phyloP scores from a whole-genome alignment of 2,888 invertebrate genomes.

The Pandemis cinnamomeana region DNA sequence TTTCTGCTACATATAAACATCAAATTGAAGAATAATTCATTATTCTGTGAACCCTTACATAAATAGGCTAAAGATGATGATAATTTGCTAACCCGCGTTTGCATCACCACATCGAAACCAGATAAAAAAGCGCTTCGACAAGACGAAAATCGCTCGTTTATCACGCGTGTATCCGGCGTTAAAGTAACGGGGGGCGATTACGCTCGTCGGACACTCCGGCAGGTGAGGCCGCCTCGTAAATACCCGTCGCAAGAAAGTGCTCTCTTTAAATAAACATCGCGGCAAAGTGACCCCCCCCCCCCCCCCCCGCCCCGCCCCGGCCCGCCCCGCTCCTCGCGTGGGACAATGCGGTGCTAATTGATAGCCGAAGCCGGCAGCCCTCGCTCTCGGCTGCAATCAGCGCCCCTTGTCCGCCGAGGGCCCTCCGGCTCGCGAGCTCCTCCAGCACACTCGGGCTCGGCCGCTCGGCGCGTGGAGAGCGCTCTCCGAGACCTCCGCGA shows the following conservation, averaged over 20 bases:
- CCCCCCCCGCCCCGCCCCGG: neutral
- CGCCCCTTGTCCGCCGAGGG: conserved; percentile 20
- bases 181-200: neutral
- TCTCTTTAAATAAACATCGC: conserved; percentile 50
- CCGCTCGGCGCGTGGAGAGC: neutral
- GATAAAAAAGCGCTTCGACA: no score
- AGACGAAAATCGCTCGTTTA: neutral
- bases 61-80: no score
- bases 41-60: no score
- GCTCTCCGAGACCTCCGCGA: neutral
- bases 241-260: conserved; percentile 46
- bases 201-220: neutral
- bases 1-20: no score
- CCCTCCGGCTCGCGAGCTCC: neutral
- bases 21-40: no score
- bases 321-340: conserved; percentile 10
- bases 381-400: conserved; percentile 14
- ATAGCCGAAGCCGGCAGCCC: conserved; percentile 12
- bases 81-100: no score
- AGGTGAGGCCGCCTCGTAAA: conserved; percentile 46
- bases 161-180: neutral
- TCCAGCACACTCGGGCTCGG: neutral
- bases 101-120: no score
- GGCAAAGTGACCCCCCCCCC: conserved; percentile 45
- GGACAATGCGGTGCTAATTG: conserved; percentile 27